Evolutionary conservation across 2,888 invertebrate genomes (phyloP).

Genomic region (Lepidocyrtinus sp.): DNA sequence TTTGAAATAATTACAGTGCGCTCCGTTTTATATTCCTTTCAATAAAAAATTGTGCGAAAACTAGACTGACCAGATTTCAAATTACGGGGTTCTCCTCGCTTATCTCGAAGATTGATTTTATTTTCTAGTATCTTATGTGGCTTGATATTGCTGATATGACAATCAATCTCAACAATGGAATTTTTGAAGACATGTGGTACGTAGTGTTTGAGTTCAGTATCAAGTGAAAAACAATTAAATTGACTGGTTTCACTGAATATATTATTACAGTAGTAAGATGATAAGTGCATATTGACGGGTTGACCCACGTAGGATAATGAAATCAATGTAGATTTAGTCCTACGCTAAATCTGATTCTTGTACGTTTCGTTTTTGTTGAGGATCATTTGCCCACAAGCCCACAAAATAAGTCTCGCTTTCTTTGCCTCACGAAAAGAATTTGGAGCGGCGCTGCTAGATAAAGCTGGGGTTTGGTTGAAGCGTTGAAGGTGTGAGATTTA

Average conservation of each 20-base stretch:
- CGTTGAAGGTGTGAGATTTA: not conserved
- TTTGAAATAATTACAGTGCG: not conserved
- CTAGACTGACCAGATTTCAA: not conserved
- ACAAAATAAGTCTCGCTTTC: not conserved
- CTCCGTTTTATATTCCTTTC: not conserved
- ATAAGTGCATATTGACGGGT: not conserved
- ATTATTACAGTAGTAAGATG: not conserved
- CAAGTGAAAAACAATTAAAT: no score
- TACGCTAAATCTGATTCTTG: not conserved
- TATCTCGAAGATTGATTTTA: no score
- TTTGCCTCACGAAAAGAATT: not conserved
- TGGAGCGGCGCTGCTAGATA: not conserved
- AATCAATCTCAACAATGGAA: no score
- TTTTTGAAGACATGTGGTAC: no score
- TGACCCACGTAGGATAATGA: not conserved
- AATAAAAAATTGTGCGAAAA: not conserved
- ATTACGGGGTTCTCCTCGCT: not conserved
- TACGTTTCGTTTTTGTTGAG: not conserved
- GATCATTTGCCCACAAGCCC: not conserved
- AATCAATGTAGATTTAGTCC: no score
- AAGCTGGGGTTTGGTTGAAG: not conserved
- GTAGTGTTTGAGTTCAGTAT: no score
- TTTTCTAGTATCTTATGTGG: no score
- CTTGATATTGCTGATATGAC: no score
- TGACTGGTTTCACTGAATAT: no score